A percentile compares a stretch with the other conserved stretches of the same genome.
These are phyloP conservation scores for Teleogryllus oceanicus DNA, from an alignment of 2,888 invertebrate species.

Conservation along the genomic window DNA sequence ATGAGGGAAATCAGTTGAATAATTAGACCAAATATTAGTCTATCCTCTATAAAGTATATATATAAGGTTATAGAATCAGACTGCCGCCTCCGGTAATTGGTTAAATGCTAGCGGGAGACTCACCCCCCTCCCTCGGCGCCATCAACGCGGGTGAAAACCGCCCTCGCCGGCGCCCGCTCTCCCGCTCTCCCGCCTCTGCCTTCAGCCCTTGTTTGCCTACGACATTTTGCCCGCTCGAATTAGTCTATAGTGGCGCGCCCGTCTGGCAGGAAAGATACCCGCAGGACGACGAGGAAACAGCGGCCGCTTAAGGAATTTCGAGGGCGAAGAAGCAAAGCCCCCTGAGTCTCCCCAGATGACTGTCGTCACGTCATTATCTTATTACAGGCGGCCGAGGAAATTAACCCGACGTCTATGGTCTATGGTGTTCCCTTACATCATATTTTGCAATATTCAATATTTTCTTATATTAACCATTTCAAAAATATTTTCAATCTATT, in stretches of 20 bases:
- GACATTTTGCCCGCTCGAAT: constrained; percentile 34
- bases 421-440: too few relatives aligned
- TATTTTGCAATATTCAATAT: too few relatives aligned
- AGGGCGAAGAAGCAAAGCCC: neutral
- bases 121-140: constrained; percentile 4
- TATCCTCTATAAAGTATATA: constrained; percentile 34
- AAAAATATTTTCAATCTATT: too few relatives aligned
- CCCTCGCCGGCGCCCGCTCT: neutral
- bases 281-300: neutral
- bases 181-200: neutral
- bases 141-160: constrained; percentile 4
- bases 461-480: too few relatives aligned
- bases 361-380: too few relatives aligned
- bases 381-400: too few relatives aligned
- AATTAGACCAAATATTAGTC: constrained; percentile 40
- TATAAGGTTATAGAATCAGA: constrained; percentile 38
- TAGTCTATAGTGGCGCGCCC: constrained; percentile 19
- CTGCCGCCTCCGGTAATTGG: constrained; percentile 35
- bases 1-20: constrained; percentile 38
- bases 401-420: too few relatives aligned
- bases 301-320: neutral
- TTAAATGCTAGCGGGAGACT: constrained; percentile 36
- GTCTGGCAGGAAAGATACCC: constrained; percentile 4
- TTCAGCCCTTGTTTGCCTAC: constrained; percentile 31
- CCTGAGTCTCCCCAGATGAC: too few relatives aligned